Percentiles rank a stretch among this genome's conserved stretches.
phyloP scores from a whole-genome alignment of 2,113 vertebrate species.

The Thermophis baileyi region DNA sequence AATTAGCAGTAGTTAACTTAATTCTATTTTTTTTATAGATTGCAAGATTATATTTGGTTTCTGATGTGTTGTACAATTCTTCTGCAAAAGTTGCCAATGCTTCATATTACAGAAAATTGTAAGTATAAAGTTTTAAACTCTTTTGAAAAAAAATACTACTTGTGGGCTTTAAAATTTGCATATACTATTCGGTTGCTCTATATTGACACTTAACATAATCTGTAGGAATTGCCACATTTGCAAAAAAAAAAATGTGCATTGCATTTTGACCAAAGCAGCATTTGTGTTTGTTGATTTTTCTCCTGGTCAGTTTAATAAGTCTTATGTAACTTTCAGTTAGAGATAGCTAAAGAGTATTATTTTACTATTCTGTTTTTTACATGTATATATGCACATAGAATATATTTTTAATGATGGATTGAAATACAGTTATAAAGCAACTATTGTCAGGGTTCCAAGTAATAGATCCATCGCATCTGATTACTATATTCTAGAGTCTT shows the following conservation, averaged over 20 bases:
- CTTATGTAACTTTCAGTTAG: neutral
- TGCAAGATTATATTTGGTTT: constrained; percentile 95
- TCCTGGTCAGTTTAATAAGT: neutral
- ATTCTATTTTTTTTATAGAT: constrained; percentile 76
- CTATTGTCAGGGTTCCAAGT: neutral
- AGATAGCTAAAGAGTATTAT: neutral
- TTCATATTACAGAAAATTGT: constrained; percentile 99
- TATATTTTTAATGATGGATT: neutral
- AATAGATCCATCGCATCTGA: no score
- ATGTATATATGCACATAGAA: neutral
- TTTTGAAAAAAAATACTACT: neutral
- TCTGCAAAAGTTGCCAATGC: constrained; percentile 98
- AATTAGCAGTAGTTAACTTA: neutral
- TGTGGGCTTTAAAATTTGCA: neutral
- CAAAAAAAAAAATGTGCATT: neutral
- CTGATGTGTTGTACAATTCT: constrained; percentile 97
- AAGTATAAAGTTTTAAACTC: constrained; percentile 69
- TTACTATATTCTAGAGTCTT: neutral
- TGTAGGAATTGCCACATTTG: neutral
- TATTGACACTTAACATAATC: neutral
- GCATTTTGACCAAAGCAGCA: neutral
- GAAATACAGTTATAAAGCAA: neutral
- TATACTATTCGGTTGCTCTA: neutral
- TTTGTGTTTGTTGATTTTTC: neutral
- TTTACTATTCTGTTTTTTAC: neutral